phyloP scores from a whole-genome alignment of 2,113 vertebrate genomes.

The Physeter macrocephalus region DNA sequence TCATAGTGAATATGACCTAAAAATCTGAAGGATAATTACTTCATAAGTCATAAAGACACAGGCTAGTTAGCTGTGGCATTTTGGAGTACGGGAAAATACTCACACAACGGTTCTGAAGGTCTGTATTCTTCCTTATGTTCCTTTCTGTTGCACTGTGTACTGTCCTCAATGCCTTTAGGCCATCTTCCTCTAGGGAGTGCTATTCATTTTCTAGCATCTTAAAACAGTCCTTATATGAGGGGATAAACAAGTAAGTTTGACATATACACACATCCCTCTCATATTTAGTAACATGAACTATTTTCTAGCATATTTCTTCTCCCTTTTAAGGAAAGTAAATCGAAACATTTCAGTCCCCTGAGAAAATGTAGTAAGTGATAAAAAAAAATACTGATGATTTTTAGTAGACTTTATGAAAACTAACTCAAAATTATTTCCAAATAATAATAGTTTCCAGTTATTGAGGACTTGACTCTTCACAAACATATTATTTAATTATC shows the following conservation, averaged over 20 bases:
- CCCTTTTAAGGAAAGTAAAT: background rate
- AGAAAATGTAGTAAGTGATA: background rate
- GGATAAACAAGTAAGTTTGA: background rate
- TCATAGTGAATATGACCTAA: constrained; percentile 35
- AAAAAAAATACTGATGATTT: background rate
- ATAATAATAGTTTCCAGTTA: background rate
- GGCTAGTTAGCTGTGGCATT: background rate
- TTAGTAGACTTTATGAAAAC: background rate
- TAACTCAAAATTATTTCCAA: background rate
- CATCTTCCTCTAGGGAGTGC: background rate
- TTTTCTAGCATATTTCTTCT: background rate
- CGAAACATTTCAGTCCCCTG: background rate
- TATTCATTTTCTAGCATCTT: background rate
- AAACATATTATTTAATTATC: background rate
- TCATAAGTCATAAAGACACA: background rate
- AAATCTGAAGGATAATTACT: background rate
- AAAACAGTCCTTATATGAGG: background rate
- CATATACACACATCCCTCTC: background rate
- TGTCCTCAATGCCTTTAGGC: background rate
- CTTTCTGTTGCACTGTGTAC: background rate
- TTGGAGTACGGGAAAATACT: background rate
- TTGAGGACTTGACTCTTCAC: background rate
- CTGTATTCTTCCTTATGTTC: background rate
- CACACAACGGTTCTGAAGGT: background rate
- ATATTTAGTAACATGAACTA: background rate